Conservation (phyloP, 1,140 invertebrate species). For the Dysdera silvatica region DNA sequence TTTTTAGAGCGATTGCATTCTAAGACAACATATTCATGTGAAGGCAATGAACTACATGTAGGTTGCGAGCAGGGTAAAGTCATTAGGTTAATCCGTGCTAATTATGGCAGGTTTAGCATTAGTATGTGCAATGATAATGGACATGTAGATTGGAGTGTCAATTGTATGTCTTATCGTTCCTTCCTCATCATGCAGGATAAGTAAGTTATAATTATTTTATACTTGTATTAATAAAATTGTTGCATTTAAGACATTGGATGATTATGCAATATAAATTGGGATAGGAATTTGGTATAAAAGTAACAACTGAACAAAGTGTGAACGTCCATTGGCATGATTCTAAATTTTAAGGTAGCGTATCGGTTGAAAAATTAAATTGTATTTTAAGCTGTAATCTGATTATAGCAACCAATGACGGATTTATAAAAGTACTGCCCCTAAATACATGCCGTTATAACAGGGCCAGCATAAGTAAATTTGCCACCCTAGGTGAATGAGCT, state of each 20-base stretch:
- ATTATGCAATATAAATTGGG: too few relatives aligned
- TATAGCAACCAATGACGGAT: too few relatives aligned
- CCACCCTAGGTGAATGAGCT: too few relatives aligned
- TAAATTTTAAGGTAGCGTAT: too few relatives aligned
- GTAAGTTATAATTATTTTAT: conserved; percentile 36
- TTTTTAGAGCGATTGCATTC: conserved; percentile 64
- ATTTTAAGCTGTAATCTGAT: too few relatives aligned
- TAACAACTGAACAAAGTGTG: too few relatives aligned
- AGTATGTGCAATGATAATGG: conserved; percentile 94
- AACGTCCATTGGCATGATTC: too few relatives aligned
- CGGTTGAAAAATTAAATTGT: too few relatives aligned
- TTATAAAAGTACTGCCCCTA: too few relatives aligned
- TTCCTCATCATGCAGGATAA: conserved; percentile 47
- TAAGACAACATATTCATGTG: conserved; percentile 86
- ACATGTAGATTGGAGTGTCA: conserved; percentile 89
- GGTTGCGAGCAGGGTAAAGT: conserved; percentile 76
- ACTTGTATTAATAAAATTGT: background rate
- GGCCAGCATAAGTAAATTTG: too few relatives aligned
- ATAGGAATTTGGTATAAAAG: too few relatives aligned
- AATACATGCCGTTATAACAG: too few relatives aligned
- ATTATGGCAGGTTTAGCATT: conserved; percentile 92
- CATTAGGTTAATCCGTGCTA: conserved; percentile 85
- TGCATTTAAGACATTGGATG: background rate
- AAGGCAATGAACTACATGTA: conserved; percentile 78
- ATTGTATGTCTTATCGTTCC: conserved; percentile 73